Evolutionary conservation across 1,140 invertebrate species (phyloP), one percentile per base, ranked within the genome.

Genomic region (Bradysia coprophila): DNA sequence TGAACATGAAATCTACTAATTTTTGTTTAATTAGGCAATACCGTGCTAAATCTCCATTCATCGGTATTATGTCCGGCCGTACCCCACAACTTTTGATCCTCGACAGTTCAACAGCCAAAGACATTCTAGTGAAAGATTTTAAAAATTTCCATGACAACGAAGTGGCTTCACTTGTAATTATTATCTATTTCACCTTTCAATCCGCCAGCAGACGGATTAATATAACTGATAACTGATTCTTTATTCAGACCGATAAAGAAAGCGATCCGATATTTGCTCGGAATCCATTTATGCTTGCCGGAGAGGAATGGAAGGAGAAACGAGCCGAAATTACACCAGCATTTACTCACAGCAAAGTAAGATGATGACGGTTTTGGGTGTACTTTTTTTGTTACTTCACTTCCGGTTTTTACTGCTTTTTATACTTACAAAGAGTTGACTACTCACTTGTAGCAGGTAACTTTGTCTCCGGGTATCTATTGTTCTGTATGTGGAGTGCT

Each of bases 251-350:
- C 2, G 47, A 56, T 36, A 40, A 50, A 34, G 34, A 61, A 16
- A 23, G 42, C 3, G 60, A 64, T 51, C 51, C 52, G 6, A 48
- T 62, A 16, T 43, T 59, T 38, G 52, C 45, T 4, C 38, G 43
- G 15, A 61, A 64, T 49, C 57, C 59, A 3, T 63, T 63, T 43
- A 34, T 51, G 21, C 38, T 49, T 13, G 47, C 45, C 24, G 62
- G 55, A 22, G 51, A 57, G 20, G 43, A 44, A 41, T 73, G 71
- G 71, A 67, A 68, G 49, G 47, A 59, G 20, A 57, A 62, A 9
- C 48, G 68, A 38, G 51, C 49, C 13, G 56, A 67, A 32, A 52
- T 67, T 21, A 66, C 64, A 38, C 62, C 67, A 19, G 60, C 62
- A 9, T 67, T 70, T 43, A 67, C 65, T 9, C 52, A 53, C 1